Evolutionary conservation across 2,113 vertebrate species (phyloP).

Genomic region (Chamaetylas fuelleborni): DNA sequence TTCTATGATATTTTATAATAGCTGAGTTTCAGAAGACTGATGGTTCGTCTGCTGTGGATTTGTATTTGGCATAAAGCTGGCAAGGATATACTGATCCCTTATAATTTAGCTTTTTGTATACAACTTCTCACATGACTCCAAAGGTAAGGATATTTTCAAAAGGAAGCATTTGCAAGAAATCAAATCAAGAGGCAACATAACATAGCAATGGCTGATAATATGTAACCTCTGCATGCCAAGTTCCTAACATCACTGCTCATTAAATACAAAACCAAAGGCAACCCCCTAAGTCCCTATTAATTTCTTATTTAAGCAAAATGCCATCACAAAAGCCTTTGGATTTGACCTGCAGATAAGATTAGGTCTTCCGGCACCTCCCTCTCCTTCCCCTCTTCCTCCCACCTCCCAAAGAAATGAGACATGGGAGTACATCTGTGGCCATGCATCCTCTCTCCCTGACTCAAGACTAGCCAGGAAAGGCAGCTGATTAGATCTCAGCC

Average conservation of each 20-base stretch:
- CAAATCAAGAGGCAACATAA: neutral
- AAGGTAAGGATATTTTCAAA: neutral
- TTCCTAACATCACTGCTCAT: neutral
- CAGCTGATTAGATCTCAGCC: neutral
- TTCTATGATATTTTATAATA: neutral
- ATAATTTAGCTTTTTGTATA: neutral
- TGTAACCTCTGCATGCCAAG: neutral
- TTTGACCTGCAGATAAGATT: neutral
- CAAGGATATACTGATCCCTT: neutral
- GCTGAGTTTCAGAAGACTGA: neutral
- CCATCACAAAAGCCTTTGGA: neutral
- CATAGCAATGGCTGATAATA: neutral
- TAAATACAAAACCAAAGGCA: neutral
- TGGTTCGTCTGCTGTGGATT: neutral
- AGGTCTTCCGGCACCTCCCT: neutral
- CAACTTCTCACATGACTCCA: neutral
- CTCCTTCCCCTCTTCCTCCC: neutral
- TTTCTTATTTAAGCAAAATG: neutral
- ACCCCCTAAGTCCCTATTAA: neutral
- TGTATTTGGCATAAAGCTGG: neutral
- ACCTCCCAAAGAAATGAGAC: neutral
- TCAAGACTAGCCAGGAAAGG: neutral
- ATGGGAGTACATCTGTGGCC: neutral
- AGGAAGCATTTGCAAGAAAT: neutral
- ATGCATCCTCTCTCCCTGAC: neutral